Base-by-base conservation (phyloP, 1,140 invertebrate species). In the Vollenhovia emeryi region DNA sequence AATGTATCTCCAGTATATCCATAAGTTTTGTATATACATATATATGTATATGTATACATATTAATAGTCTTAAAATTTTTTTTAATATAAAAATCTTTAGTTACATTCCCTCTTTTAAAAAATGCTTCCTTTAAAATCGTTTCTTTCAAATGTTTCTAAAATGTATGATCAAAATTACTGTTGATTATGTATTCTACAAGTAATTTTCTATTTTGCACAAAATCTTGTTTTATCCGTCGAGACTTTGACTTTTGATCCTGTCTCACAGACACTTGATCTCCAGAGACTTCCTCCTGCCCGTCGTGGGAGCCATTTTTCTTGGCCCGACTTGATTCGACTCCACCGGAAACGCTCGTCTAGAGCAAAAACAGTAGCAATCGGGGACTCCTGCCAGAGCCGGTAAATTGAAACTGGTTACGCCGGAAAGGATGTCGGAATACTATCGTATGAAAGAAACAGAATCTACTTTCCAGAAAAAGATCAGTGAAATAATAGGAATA, bases 391-490 rank as follows among this genome's bases (percentile, higher is more conserved):
- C 45, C 66, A 78, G 87, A 89, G 84, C 79, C 40, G 78, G 87
- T 88, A 89, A 89, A 89, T 89, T 89, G 88, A 89, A 89, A 89
- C 85, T 87, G 84, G 87, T 84, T 89, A 69, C 66, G 50, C n/a
- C 40, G 45, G 66, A 76, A 83, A 60, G 36, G 55, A 80, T 59
- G 78, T 24, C 59, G 57, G 60, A 59, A 75, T 69, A 76, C 60
- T 40, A 36, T 75, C 50, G 52, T 48, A 45, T 59, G 40, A 30
- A 57, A 83, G 40, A n/a, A 83, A 43, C 21, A 27, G 71, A 57
- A 87, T 69, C 82, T 85, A 74, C 27, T 85, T 57, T 87, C 36
- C 21, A 64, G 52, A 13, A 43, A 40, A 40, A 59, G 66, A 85
- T 52, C 33, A 57, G 21, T 59, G 33, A 59, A 60, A 84, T 68